Evolutionary conservation across 2,888 invertebrate genomes (phyloP).

Genomic region (Brenthis hecate): DNA sequence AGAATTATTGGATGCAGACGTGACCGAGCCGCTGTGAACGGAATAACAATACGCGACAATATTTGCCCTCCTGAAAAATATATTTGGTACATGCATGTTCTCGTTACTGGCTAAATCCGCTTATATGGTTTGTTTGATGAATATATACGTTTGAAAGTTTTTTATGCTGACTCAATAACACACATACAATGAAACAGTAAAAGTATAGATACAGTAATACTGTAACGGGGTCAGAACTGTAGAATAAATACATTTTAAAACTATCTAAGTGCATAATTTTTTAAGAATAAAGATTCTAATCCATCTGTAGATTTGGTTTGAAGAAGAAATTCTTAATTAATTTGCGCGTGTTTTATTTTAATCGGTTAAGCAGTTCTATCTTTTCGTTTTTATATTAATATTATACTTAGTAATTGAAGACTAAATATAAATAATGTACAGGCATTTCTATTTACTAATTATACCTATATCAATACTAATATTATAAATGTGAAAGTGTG

Average conservation of each 20-base stretch:
- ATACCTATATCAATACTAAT: no score
- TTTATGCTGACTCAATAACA: background rate
- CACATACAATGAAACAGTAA: background rate
- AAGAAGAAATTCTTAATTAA: no score
- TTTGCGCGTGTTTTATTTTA: no score
- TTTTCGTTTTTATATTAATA: no score
- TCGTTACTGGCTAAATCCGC: constrained; percentile 17
- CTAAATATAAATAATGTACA: no score
- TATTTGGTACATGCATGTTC: constrained; percentile 19
- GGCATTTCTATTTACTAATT: no score
- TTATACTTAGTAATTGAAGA: no score
- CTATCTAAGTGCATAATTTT: no score
- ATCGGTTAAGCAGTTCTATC: no score
- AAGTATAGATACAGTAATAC: background rate
- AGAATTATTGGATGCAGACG: constrained; percentile 75
- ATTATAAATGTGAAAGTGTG: no score
- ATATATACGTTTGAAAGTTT: constrained; percentile 7
- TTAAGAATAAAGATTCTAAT: no score
- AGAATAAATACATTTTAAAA: background rate
- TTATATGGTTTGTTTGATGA: constrained; percentile 20
- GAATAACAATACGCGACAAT: constrained; percentile 65
- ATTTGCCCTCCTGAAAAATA: constrained; percentile 44
- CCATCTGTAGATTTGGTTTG: no score
- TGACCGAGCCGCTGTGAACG: constrained; percentile 62
- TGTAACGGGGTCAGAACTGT: background rate